Percentiles rank a stretch among this genome's conserved stretches.
These are phyloP conservation scores for Noctua comes DNA, from an alignment of 2,888 invertebrate genomes.

Conservation along the genomic window DNA sequence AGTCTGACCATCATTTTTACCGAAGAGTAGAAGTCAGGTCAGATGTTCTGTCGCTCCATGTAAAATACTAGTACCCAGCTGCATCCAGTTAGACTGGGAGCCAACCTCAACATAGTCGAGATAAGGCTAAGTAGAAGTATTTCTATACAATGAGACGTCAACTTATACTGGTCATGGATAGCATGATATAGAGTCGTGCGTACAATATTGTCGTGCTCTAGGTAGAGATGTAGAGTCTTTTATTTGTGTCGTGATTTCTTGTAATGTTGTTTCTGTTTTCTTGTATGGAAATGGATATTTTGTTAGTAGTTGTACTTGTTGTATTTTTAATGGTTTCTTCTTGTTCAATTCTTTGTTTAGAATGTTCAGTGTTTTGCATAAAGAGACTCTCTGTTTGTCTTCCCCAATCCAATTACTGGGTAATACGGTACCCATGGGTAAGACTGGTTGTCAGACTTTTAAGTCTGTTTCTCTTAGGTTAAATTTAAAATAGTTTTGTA, in stretches of 20 bases:
- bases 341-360: no score
- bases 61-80: not conserved
- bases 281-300: slow-evolving; percentile 40
- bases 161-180: not conserved
- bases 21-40: no score
- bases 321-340: not conserved
- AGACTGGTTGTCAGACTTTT: not conserved
- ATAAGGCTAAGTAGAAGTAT: not conserved
- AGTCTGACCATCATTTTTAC: no score
- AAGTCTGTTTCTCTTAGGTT: no score
- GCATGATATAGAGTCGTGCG: not conserved
- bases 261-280: slow-evolving; percentile 35
- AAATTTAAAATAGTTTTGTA: no score
- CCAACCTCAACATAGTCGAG: not conserved
- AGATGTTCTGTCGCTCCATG: no score
- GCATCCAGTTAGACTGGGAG: not conserved
- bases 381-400: no score
- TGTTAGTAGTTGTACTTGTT: slow-evolving; percentile 20
- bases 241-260: slow-evolving; percentile 46
- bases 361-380: no score
- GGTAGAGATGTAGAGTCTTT: slow-evolving; percentile 21
- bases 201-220: slow-evolving; percentile 47
- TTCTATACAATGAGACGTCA: not conserved
- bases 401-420: no score
- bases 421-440: not conserved